Evolutionary conservation across 2,888 invertebrate genomes (phyloP).

Genomic region (Adelphocoris suturalis): DNA sequence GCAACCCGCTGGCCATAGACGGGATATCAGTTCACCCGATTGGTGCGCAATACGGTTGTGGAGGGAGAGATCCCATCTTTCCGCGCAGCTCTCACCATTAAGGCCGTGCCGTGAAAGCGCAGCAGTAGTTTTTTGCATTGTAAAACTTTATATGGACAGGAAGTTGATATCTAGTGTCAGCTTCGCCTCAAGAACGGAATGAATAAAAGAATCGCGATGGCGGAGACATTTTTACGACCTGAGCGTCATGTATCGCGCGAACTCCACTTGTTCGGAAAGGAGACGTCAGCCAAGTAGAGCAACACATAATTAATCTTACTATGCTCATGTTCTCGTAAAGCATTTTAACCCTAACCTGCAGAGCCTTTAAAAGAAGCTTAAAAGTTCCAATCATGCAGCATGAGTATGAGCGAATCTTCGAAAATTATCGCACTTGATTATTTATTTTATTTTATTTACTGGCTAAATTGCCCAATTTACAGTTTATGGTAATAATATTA

Average conservation of each 20-base stretch:
- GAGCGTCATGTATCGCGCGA: neutral
- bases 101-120: constrained; percentile 8
- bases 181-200: neutral
- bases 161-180: neutral
- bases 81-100: neutral
- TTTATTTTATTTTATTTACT: too few relatives aligned
- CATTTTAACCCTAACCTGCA: too few relatives aligned
- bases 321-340: neutral
- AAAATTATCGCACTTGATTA: too few relatives aligned
- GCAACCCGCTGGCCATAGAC: constrained; percentile 10
- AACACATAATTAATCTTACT: neutral
- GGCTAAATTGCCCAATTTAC: too few relatives aligned
- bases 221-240: neutral
- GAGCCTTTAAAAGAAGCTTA: too few relatives aligned
- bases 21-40: constrained; percentile 49
- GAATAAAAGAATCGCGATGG: constrained; percentile 1
- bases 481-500: too few relatives aligned
- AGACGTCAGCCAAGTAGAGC: neutral
- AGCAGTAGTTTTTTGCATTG: constrained; percentile 12
- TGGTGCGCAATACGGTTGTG: constrained; percentile 2
- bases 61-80: constrained; percentile 38
- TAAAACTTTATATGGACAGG: neutral
- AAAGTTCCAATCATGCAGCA: too few relatives aligned
- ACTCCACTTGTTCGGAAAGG: neutral
- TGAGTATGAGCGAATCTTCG: too few relatives aligned